phyloP scores from a whole-genome alignment of 2,797 vertebrate genomes.

The Bovichtus diacanthus region DNA sequence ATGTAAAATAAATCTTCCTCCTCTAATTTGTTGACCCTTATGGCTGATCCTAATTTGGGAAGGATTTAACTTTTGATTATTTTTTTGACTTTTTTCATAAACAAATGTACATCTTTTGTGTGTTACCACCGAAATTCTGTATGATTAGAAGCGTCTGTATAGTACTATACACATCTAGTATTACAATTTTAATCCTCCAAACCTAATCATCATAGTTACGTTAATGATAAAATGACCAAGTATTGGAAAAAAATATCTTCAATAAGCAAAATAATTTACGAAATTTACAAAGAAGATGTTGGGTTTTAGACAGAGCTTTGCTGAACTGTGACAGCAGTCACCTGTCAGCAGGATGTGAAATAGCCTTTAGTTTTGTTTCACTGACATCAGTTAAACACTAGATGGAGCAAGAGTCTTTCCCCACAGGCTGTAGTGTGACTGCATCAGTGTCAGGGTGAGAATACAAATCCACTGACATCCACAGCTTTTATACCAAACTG shows the following conservation, averaged over 20 bases:
- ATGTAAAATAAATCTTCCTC: no score
- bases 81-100: neutral
- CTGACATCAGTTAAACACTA: constrained; percentile 49
- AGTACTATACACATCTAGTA: neutral
- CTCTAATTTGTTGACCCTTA: no score
- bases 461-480: neutral
- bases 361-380: neutral
- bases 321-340: neutral
- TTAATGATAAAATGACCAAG: neutral
- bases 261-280: neutral
- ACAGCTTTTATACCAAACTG: neutral
- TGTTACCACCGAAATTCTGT: neutral
- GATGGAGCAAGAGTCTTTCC: constrained; percentile 56
- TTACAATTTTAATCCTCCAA: neutral
- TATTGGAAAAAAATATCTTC: neutral
- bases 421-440: neutral
- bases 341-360: neutral
- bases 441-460: neutral
- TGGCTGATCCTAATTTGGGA: no score
- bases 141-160: neutral
- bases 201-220: neutral
- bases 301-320: no score
- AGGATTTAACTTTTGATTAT: neutral
- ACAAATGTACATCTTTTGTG: neutral
- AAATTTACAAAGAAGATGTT: no score